These are phyloP conservation scores for Daubentonia madagascariensis DNA, from an alignment of 2,113 vertebrate genomes.

Conservation along the genomic window DNA sequence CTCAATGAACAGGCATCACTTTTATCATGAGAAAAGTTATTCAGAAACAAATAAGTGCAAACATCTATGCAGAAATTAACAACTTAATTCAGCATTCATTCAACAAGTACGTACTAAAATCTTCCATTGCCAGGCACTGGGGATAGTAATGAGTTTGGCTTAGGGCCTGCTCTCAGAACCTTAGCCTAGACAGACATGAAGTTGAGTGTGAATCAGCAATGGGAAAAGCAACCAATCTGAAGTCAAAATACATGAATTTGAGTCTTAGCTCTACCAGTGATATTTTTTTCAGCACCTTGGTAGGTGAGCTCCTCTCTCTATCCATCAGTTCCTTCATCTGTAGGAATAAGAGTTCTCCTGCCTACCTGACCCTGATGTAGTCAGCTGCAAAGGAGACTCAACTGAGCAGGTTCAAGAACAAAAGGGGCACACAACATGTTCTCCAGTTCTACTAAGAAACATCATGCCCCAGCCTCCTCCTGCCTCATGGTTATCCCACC, in stretches of 20 bases:
- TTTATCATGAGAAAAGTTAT: constrained; percentile 2
- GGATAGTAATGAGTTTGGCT: neutral
- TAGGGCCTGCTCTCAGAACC: neutral
- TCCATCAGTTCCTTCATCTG: neutral
- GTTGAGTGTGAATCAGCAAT: neutral
- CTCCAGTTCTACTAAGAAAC: neutral
- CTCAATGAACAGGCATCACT: neutral
- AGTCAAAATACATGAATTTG: neutral
- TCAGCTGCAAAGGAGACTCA: neutral
- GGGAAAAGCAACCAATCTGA: neutral
- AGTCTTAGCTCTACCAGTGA: neutral
- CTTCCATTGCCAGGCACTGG: neutral
- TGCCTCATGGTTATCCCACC: neutral
- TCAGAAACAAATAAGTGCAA: constrained; percentile 4
- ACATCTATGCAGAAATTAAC: neutral
- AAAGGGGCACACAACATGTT: neutral
- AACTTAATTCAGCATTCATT: neutral
- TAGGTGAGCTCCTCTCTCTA: neutral
- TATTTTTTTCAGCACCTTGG: neutral
- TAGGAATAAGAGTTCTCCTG: neutral
- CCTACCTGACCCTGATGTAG: neutral
- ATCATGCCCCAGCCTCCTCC: neutral
- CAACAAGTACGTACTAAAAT: neutral
- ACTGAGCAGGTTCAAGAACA: neutral
- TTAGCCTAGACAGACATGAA: neutral